Base-by-base conservation (phyloP, 1,140 invertebrate genomes). In the Sycophila sp. region DNA sequence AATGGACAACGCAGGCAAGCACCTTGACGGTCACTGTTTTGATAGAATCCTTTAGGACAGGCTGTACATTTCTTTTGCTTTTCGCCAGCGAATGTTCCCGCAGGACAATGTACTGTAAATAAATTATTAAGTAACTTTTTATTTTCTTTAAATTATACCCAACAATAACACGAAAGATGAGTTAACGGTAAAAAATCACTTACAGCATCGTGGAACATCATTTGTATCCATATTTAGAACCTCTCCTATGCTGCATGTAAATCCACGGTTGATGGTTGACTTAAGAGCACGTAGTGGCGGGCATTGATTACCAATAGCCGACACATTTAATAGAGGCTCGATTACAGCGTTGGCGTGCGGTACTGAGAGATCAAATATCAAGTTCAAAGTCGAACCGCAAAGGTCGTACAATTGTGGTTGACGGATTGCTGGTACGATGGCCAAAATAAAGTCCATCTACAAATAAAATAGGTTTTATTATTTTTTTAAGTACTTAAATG, bases 321-420 rank as follows among this genome's bases (percentile, higher is more conserved):
- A 93, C 8, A 98, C 92, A 78, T 96, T 96, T 8, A 98, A 85
- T 2, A 99, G 83, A 17, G 94, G 92, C 80, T 97, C 95, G 72
- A 99, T 95, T 0, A 97, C 93, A 22, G 91, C 93, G 77, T 94
- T 97, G 5, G 97, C 94, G 72, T 96, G 93, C 10, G 96, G 96
- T 1, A 98, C 95, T 26, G 93, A 95, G 42, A 99, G 83, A 83
- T 98, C 96, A 80, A 98, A 98, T 75, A 98, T 96, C 4, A 98
- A 87, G 75, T 93, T 95, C 34, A 98, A 81, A 4, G 96, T 98
- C 0, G 95, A 95, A 5, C 97, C 96, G 81, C 97, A 98, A 1
- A 98, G 89, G 75, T 98, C 96, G 80, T 98, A 99, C 0, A 98
- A 85, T 79, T 96, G 93, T 4, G 93, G 92, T 87, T 98, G 94